phyloP scores from a whole-genome alignment of 2,113 vertebrate genomes.

The Microcebus tavaratra region DNA sequence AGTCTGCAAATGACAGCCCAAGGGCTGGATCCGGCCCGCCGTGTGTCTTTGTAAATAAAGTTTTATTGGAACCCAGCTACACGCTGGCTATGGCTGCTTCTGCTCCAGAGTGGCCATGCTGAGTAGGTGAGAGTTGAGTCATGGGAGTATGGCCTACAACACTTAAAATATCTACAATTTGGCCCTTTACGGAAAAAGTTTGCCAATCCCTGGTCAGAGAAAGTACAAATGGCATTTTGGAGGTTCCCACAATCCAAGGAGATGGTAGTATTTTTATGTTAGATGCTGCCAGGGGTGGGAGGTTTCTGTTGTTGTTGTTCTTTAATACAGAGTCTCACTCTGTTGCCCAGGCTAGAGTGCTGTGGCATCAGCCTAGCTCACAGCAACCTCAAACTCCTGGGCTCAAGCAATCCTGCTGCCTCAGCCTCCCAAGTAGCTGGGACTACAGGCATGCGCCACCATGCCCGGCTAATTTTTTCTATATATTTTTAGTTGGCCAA shows the following conservation, averaged over 20 bases:
- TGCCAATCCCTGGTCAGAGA: background rate
- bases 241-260: background rate
- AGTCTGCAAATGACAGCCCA: fast-evolving
- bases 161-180: background rate
- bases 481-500: too few relatives aligned
- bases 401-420: too few relatives aligned
- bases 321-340: too few relatives aligned
- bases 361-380: too few relatives aligned
- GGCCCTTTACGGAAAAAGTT: background rate
- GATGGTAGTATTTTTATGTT: background rate
- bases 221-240: background rate
- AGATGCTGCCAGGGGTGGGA: background rate
- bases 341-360: too few relatives aligned
- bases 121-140: background rate
- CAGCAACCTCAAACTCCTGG: too few relatives aligned
- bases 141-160: background rate
- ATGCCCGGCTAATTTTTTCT: too few relatives aligned
- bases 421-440: too few relatives aligned
- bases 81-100: background rate
- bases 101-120: too few relatives aligned
- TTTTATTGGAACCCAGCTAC: background rate
- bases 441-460: too few relatives aligned
- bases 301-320: too few relatives aligned
- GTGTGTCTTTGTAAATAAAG: background rate
- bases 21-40: background rate